Evolutionary conservation across 2,888 invertebrate species (phyloP).

Genomic region (Pyralis farinalis): DNA sequence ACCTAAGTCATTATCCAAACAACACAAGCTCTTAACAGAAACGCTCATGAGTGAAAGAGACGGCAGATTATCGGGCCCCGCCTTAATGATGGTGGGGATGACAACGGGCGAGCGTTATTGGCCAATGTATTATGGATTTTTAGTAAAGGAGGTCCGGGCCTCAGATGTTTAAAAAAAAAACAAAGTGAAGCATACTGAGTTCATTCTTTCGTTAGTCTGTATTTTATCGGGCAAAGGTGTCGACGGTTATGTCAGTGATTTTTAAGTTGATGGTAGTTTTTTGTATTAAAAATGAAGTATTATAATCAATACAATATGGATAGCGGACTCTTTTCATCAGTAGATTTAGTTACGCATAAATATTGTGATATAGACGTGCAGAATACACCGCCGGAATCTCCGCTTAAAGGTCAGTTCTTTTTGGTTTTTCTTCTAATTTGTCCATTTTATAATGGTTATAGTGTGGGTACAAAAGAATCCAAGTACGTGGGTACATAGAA

Average conservation of each 20-base stretch:
- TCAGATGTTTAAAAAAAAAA: slow-evolving; percentile 31
- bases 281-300: no score
- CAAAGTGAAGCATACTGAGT: slow-evolving; percentile 53
- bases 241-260: no score
- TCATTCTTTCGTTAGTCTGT: slow-evolving; percentile 47
- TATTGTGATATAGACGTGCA: slow-evolving; percentile 33
- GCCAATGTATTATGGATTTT: slow-evolving; percentile 72
- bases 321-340: slow-evolving; percentile 17
- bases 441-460: no score
- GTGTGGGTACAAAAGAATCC: no score
- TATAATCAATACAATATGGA: no score
- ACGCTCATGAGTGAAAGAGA: slow-evolving; percentile 66
- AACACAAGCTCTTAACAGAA: slow-evolving; percentile 45
- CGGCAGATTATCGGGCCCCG: slow-evolving; percentile 54
- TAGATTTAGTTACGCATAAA: slow-evolving; percentile 41
- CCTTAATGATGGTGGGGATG: slow-evolving; percentile 64
- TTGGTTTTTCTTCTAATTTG: no score
- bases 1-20: slow-evolving; percentile 36
- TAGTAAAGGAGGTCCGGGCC: slow-evolving; percentile 44
- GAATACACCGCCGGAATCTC: slow-evolving; percentile 59
- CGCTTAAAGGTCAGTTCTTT: slow-evolving; percentile 56
- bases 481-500: no score
- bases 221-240: no score
- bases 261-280: no score
- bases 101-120: slow-evolving; percentile 58